These are phyloP conservation scores for Agapornis roseicollis DNA, from an alignment of 2,113 vertebrate species.

Conservation along the genomic window DNA sequence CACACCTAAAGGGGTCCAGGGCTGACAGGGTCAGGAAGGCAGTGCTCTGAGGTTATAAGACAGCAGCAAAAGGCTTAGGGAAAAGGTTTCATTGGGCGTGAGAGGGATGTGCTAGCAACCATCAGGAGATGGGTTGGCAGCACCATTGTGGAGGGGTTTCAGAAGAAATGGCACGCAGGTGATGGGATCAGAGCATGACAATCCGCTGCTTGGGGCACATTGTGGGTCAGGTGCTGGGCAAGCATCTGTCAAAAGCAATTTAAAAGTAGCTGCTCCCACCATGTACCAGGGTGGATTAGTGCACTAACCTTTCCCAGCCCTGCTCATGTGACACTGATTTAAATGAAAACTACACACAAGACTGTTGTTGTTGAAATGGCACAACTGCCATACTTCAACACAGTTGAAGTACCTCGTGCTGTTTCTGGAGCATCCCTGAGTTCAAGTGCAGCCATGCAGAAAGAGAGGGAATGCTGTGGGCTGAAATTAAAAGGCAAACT, in stretches of 20 bases:
- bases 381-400: background rate
- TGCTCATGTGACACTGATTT: background rate
- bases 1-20: background rate
- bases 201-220: accelerated
- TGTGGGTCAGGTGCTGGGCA: background rate
- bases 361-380: background rate
- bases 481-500: background rate
- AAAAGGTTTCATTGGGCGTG: background rate
- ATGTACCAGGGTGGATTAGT: background rate
- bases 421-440: background rate
- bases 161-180: background rate
- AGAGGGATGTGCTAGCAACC: background rate
- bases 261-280: background rate
- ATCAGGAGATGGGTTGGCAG: background rate
- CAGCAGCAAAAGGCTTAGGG: background rate
- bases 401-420: background rate
- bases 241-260: background rate
- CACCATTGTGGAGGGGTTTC: accelerated
- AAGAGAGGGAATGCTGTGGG: background rate
- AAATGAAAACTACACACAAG: background rate
- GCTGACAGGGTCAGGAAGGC: background rate
- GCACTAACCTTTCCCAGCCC: background rate
- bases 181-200: background rate
- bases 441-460: background rate
- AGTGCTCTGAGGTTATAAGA: background rate